These are phyloP conservation scores for Myopa testacea DNA, from an alignment of 2,888 invertebrate genomes.

Conservation along the genomic window DNA sequence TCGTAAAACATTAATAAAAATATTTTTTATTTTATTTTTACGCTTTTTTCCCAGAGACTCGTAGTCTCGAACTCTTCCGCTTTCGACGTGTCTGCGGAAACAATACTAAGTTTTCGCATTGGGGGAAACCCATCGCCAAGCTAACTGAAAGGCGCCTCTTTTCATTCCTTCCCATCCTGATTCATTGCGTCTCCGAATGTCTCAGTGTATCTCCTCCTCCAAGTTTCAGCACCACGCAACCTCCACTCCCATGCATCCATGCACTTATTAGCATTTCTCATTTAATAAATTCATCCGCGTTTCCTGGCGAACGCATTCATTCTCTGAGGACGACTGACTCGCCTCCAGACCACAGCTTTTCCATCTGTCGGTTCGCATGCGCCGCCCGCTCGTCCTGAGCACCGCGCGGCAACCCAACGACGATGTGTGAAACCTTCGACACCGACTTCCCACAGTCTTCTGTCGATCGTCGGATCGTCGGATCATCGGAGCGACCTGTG, in stretches of 20 bases:
- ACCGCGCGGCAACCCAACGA: not conserved
- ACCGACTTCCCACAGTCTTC: slow-evolving; percentile 22
- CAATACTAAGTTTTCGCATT: not conserved
- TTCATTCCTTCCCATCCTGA: not conserved
- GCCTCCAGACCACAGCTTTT: slow-evolving; percentile 14
- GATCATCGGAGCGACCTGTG: not conserved
- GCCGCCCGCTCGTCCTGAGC: not conserved
- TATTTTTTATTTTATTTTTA: too few species aligned
- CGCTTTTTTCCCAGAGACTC: too few species aligned
- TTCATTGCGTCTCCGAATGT: not conserved
- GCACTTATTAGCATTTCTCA: slow-evolving; percentile 27
- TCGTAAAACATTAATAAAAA: too few species aligned
- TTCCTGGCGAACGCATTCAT: not conserved
- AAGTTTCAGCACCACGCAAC: not conserved
- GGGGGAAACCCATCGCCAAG: too few species aligned
- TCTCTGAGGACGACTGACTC: not conserved
- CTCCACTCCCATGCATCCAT: slow-evolving; percentile 8
- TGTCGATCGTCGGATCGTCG: not conserved
- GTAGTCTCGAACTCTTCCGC: not conserved
- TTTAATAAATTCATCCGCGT: not conserved
- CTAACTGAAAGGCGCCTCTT: not conserved
- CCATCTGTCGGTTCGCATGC: not conserved
- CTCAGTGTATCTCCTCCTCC: not conserved
- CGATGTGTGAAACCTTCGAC: slow-evolving; percentile 30
- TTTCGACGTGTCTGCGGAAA: not conserved